A percentile compares a stretch with the other conserved stretches of the same genome.
Conservation (phyloP, 2,113 vertebrate species). For the Coptodon bakossiorum region DNA sequence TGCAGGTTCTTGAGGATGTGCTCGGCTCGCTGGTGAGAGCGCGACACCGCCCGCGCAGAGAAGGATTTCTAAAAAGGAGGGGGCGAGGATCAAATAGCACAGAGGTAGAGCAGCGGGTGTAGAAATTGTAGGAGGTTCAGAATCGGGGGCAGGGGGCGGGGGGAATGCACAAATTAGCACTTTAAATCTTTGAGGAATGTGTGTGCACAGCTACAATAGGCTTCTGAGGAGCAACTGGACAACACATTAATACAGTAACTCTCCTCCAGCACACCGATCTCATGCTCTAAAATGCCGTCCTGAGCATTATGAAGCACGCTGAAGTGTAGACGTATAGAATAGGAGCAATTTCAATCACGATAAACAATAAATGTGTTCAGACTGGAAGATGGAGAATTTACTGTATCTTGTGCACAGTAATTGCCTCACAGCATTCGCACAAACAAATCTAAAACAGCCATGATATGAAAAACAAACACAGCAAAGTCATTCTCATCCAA, state of each 20-base stretch:
- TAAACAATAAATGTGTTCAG: conserved; percentile 9
- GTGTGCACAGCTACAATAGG: conserved; percentile 19
- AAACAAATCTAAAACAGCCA: conserved; percentile 25
- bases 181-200: not conserved
- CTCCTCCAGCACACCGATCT: conserved; percentile 37
- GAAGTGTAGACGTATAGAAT: not conserved
- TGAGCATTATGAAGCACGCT: conserved; percentile 7
- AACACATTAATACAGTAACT: conserved; percentile 59
- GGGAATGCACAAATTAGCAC: not conserved
- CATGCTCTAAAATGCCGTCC: conserved; percentile 28
- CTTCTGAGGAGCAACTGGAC: conserved; percentile 33
- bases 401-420: conserved; percentile 63
- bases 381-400: conserved; percentile 58
- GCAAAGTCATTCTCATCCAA: conserved; percentile 64
- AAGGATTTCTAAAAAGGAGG: conserved; percentile 85
- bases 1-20: conserved; percentile 98
- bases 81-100: not conserved
- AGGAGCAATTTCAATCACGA: not conserved
- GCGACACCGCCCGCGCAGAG: conserved; percentile 93
- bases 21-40: conserved; percentile 95
- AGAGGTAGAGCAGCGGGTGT: not conserved
- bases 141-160: not conserved
- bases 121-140: not conserved
- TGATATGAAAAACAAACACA: conserved; percentile 47
- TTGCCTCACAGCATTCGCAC: conserved; percentile 55